Percentiles rank a stretch among this genome's conserved stretches.
phyloP scores from a whole-genome alignment of 2,888 invertebrate genomes.

The Cistogaster globosa region DNA sequence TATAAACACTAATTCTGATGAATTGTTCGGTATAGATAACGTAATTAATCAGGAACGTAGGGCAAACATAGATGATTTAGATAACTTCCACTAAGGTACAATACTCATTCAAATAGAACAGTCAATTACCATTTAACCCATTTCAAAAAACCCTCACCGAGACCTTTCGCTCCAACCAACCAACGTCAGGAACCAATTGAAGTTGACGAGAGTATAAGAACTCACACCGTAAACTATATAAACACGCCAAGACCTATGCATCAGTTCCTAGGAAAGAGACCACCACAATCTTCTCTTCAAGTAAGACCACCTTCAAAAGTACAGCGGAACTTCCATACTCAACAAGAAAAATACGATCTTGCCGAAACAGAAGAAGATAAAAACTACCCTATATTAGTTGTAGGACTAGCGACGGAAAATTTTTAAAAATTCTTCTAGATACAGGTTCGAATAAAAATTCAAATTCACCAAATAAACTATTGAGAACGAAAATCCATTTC shows the following conservation, averaged over 20 bases:
- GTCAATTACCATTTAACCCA: constrained; percentile 6
- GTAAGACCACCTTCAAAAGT: constrained; percentile 6
- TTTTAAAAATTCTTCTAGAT: constrained; percentile 7
- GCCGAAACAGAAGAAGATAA: constrained; percentile 5
- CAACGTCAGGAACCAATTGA: constrained; percentile 7
- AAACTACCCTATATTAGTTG: constrained; percentile 21
- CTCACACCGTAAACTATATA: constrained; percentile 2
- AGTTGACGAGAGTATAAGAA: neutral
- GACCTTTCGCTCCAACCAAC: neutral
- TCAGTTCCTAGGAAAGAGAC: constrained; percentile 19
- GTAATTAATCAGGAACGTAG: constrained; percentile 11
- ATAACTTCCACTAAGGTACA: constrained; percentile 7
- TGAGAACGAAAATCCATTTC: neutral
- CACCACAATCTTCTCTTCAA: neutral
- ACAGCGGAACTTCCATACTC: neutral
- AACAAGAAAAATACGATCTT: constrained; percentile 19
- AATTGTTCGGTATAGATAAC: neutral
- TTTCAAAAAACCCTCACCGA: neutral
- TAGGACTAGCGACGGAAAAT: constrained; percentile 10
- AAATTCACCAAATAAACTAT: neutral
- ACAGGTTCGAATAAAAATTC: neutral
- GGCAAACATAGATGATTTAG: neutral
- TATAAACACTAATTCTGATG: constrained; percentile 6
- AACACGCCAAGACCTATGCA: constrained; percentile 4
- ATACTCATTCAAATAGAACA: constrained; percentile 8